A percentile compares a stretch with the other conserved stretches of the same genome.
Conservation (phyloP, 2,888 invertebrate species). For the Nysson spinosus region DNA sequence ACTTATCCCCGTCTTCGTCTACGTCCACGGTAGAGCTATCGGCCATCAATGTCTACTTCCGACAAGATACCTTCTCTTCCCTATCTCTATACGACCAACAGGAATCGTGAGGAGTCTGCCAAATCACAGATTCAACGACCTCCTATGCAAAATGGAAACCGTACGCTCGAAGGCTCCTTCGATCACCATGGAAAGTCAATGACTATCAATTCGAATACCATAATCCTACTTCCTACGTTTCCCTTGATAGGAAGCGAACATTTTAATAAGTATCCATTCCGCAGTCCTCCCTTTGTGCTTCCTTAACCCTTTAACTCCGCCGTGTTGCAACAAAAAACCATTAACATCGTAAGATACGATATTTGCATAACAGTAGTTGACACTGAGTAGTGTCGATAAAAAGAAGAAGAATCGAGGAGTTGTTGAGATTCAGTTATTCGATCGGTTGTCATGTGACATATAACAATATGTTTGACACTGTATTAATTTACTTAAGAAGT, state of each 20-base stretch:
- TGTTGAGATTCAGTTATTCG: too few species aligned
- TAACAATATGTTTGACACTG: too few species aligned
- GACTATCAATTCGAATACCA: not conserved
- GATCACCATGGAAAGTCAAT: not conserved
- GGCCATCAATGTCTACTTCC: conserved; percentile 61
- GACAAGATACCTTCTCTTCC: conserved; percentile 51
- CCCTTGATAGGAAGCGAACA: not conserved
- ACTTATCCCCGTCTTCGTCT: conserved; percentile 30
- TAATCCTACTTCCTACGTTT: not conserved
- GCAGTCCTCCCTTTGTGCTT: too few species aligned
- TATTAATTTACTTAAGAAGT: too few species aligned
- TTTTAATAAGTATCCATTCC: not conserved
- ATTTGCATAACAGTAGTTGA: too few species aligned
- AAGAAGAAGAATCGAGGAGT: too few species aligned
- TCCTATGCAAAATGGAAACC: conserved; percentile 12
- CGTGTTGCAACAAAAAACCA: too few species aligned
- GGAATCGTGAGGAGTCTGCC: conserved; percentile 23
- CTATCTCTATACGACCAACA: conserved; percentile 26
- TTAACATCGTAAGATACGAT: too few species aligned
- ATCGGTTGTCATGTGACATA: too few species aligned
- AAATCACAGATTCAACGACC: conserved; percentile 49
- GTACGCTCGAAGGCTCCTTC: not conserved
- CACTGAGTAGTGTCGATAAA: too few species aligned
- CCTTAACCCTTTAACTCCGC: too few species aligned
- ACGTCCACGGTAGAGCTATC: too few species aligned